Evolutionary conservation across 2,113 vertebrate species (phyloP), one percentile per base, ranked within the genome.

Genomic region (Triplophysa rosa): DNA sequence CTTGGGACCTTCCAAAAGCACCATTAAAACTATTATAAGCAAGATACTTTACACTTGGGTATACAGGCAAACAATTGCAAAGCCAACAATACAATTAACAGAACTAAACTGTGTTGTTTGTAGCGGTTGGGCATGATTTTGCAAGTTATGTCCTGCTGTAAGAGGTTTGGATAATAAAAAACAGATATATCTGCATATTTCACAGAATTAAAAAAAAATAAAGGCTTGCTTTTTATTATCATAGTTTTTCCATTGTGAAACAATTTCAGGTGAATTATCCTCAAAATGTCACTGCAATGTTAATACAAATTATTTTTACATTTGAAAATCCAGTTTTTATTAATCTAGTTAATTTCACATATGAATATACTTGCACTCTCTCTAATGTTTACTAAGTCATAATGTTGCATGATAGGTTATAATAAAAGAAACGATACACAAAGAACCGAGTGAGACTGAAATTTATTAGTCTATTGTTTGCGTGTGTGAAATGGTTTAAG

Each of bases 401-500:
- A 40, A 14, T 14, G 49, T 56, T 37, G 37, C 17, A 37, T 13
- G n/a, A 40, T 4, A 74, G 16, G 19, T 12, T 29, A 67, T 26
- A 13, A 77, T 26, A 12, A 58, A 58, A 63, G 23, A 63, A 26
- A 29, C 14, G 11, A 63, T 14, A 29, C 24, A 63, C 61, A 59
- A 83, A 83, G 40, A 83, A 88, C 82, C 72, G 80, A 84, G 85
- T 84, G 89, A 89, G 90, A 94, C 86, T 90, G 91, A 92, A 92
- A 94, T 96, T 96, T 96, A 98, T 98, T 94, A 90, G 91, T 93
- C 93, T 95, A 95, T 89, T 90, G 88, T 92, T 90, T 92, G 89
- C 87, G 89, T 94, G 93, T 94, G 42, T 90, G 90, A 90, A 91
- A 87, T 87, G 88, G 92, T 94, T 92, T 93, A 93, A 89, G 89